These are phyloP conservation scores for Hyla sarda DNA, from an alignment of 2,113 vertebrate genomes.

Conservation along the genomic window DNA sequence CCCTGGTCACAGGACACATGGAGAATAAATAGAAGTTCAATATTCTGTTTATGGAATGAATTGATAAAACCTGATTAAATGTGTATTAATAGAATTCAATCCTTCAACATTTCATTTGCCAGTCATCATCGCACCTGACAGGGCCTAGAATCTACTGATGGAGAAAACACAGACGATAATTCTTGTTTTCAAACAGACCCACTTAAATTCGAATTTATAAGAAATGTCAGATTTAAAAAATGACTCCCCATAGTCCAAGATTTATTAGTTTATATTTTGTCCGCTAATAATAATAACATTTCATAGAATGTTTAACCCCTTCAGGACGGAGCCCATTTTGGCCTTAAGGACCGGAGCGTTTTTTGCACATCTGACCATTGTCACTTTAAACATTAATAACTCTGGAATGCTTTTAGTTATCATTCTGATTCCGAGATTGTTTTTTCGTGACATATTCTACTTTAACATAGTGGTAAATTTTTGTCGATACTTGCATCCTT, in stretches of 20 bases:
- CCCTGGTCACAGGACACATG: conserved; percentile 29
- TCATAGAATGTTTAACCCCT: no score
- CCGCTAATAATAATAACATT: no score
- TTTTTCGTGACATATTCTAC: no score
- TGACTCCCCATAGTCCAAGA: not conserved
- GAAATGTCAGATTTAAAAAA: not conserved
- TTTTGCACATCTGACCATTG: no score
- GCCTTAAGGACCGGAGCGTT: no score
- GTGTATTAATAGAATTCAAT: conserved; percentile 15
- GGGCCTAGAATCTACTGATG: not conserved
- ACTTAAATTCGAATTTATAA: not conserved
- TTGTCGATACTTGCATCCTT: no score
- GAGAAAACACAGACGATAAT: not conserved
- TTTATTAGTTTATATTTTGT: not conserved
- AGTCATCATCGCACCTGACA: not conserved
- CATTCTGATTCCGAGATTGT: no score
- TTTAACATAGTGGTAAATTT: no score
- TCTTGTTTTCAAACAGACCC: not conserved
- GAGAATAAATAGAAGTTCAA: conserved; percentile 47
- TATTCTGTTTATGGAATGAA: conserved; percentile 22
- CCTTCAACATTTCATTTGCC: not conserved
- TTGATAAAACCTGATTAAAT: conserved; percentile 33
- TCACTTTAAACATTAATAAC: no score
- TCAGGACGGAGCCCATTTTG: no score
- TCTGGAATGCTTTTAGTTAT: no score